Evolutionary conservation across 2,797 vertebrate species (phyloP), one percentile per base, ranked within the genome.

Genomic region (Falco cherrug): DNA sequence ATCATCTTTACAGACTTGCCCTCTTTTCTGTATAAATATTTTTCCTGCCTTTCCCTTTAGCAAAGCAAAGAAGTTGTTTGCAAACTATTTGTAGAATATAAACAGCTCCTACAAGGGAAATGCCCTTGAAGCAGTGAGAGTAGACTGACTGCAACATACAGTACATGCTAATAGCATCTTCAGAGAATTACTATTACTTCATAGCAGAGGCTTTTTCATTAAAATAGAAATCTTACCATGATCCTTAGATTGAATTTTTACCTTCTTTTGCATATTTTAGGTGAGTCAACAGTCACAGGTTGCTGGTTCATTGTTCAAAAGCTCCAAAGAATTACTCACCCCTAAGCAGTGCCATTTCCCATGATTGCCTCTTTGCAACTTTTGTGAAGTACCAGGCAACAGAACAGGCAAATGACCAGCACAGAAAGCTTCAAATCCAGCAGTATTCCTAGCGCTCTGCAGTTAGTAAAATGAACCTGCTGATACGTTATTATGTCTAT

Each of bases 51-150:
- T 89, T 61, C 35, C 37, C 33, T 89, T 89, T 61, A 88, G 22
- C 35, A 83, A 91, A 91, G 59, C 61, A 70, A 71, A 91, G 17
- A 76, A 93, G 39, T 82, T 69, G 71, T 94, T 94, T 95, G 63
- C 74, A 91, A 80, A 47, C 50, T 84, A 31, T 79, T 60, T 76
- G 84, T 86, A 59, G 53, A 83, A 41, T 51, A 74, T 79, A 86
- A 94, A 63, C 43, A 91, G 61, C 45, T 77, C 48, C 69, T 78
- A 22, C 33, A 20, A 84, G 48, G 59, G 50, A 95, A 94, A 85
- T 89, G 78, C 50, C 75, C 83, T 90, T 94, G 91, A 79, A 96
- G 48, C 28, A 83, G 65, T 53, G 77, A 59, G 61, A 92, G 39
- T 43, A 87, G 73, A 87, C 61, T 83, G 89, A 78, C 29, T 89